Base-by-base conservation (phyloP, 2,113 vertebrate species). In the Oxygymnocypris stewartii region DNA sequence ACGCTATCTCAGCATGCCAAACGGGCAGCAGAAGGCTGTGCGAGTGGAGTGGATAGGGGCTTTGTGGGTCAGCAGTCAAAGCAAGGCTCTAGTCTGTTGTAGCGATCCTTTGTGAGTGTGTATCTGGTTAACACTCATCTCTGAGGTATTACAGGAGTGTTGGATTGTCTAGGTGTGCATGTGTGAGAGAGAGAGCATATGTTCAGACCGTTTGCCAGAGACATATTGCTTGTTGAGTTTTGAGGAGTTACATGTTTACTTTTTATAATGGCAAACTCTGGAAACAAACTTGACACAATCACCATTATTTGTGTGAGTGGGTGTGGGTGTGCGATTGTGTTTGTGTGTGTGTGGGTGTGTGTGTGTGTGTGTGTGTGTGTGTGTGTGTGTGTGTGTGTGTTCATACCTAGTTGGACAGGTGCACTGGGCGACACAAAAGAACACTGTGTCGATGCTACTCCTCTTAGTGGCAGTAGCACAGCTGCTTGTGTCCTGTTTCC, bases 351-450 rank as follows among this genome's bases (percentile, higher is more conserved):
- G 42, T n/a, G 16, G 7, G 28, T 49, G 67, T 85, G 44, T 4
- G 47, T 49, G 44, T 51, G 44, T 1, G 44, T 69, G 61, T 20
- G n/a, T 37, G 76, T 44, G 57, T 25, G 84, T n/a, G 6, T 47
- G 25, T 25, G 35, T 37, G 4, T 37, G 47, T 71, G 63, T 78
- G 61, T 54, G 47, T 69, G 78, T 49, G 40, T 63, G 80, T 73
- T 84, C 20, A 47, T 80, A 85, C 90, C 76, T 86, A 84, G 73
- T 80, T 80, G 85, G 87, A 93, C 92, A 93, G 91, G 89, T 93
- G 91, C 86, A 86, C 63, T 31, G 69, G 49, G 76, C 44, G 51
- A 89, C 37, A 93, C 92, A 92, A 93, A 89, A 90, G 88, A 83
- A 83, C 80, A 90, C 40, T 89, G 89, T 94, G 90, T 91, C 88